Evolutionary conservation across 2,888 invertebrate genomes (phyloP), one percentile per base, ranked within the genome.

Genomic region (Scaptomyza tumidula): DNA sequence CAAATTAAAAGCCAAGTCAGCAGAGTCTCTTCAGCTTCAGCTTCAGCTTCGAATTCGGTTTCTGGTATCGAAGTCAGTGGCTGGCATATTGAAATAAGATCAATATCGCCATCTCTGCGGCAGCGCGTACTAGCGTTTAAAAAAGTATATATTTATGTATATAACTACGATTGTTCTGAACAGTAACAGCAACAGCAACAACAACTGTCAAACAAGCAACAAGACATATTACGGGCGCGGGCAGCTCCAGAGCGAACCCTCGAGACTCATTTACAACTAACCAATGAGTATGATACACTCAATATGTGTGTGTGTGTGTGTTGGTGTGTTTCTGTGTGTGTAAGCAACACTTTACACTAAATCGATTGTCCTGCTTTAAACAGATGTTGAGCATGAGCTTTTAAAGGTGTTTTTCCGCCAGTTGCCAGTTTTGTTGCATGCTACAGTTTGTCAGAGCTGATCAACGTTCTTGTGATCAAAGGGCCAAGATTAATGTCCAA

Each of bases 71-170:
- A 46, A 73, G 66, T 70, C 69, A 53, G 52, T 66, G 61, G 73
- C 67, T 82, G 87, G 85, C 87, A 83, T 86, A 83, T 83, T 83
- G 85, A 83, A 83, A 83, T 83, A 83, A 83, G 83, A 83, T 83
- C 83, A 83, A 83, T 83, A 83, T 83, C 83, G 82, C 84, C 39
- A 39, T 1, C 39, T 39, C 39, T 65, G 61, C 67, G 74, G 82
- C 82, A 78, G 85, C 87, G 82, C 82, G 82, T 86, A 83, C 75
- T 82, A 86, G 86, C 81, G 86, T 80, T 82, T 86, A 82, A 75
- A 82, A 82, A 33, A 33, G 2, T 35, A 35, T 35, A 11, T 35
- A 35, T 24, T 2, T 24, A 37, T 37, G 16, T 41, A 82, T 86
- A 82, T 80, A 86, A 73, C 84, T 86, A 83, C 86, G 86, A 82